Base-by-base conservation (phyloP, 2,888 invertebrate genomes). In the Taenaris catops region DNA sequence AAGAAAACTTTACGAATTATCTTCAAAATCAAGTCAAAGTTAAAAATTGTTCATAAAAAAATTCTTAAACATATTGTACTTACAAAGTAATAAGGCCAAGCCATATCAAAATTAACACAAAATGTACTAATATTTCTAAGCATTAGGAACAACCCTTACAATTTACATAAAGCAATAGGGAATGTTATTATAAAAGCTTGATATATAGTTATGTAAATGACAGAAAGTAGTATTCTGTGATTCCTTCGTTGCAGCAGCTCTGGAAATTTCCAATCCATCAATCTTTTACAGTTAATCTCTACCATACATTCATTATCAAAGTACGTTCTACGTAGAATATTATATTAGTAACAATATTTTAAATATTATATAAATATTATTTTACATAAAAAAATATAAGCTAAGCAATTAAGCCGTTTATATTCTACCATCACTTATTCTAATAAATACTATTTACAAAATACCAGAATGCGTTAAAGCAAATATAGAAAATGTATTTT, bases 401-500 rank as follows among this genome's bases (percentile, higher is more conserved):
- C 63, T 78, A 81, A 79, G 83, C 80, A 71, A 62, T 72, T 73
- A 81, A 73, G 78, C 73, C 59, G 58, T 76, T 65, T 72, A 76
- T 76, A 78, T 74, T 72, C 83, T 84, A 83, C 60, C 65, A 60
- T 79, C 64, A 71, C 76, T 81, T 73, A 81, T 54, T 57, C 81
- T 84, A 84, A 81, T 81, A 83, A 84, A 83, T 84, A 83, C 73
- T 86, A 86, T 86, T 67, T 84, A 86, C 86, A 86, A 71, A 73
- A 76, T 80, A 80, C 86, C 83, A 83, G 81, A 86, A 83, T 71
- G 71, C 66, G 60, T 49, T 41, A 37, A 31, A 40, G 31, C 26
- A 41, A 28, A 31, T 26, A 23, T 27, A 41, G 32, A 41, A 34
- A 34, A 37, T 29, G 32, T 25, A 6, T 6, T 12, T 25, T 34